Evolutionary conservation across 2,888 invertebrate genomes (phyloP).

Genomic region (Trichogramma dendrolimi): DNA sequence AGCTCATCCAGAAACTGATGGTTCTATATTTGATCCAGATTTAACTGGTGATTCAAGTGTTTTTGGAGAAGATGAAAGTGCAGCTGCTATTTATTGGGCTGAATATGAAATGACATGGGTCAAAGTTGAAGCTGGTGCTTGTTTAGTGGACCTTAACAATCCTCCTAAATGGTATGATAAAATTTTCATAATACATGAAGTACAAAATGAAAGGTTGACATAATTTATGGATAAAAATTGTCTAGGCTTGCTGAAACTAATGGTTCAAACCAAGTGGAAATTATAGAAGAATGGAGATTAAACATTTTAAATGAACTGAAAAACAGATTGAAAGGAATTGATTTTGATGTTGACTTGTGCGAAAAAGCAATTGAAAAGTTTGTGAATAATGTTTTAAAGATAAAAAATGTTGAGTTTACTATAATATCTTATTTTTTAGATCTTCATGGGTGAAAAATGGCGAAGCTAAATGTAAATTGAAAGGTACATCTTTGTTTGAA

Average conservation of each 20-base stretch:
- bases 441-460: constrained; percentile 83
- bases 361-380: constrained; percentile 74
- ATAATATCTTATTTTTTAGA: constrained; percentile 34
- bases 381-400: constrained; percentile 26
- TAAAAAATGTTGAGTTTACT: constrained; percentile 1
- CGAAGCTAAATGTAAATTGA: constrained; percentile 64
- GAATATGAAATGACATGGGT: constrained; percentile 79
- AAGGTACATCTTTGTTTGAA: constrained; percentile 57
- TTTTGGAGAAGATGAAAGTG: constrained; percentile 74
- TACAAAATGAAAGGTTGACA: neutral
- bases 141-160: constrained; percentile 67
- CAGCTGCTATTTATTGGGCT: constrained; percentile 70
- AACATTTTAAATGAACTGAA: constrained; percentile 68
- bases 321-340: constrained; percentile 55
- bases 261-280: constrained; percentile 60
- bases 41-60: constrained; percentile 68
- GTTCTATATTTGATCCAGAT: constrained; percentile 74
- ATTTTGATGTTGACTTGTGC: constrained; percentile 60
- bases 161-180: constrained; percentile 68
- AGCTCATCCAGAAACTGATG: constrained; percentile 81
- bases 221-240: constrained; percentile 10
- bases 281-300: constrained; percentile 71
- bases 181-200: neutral
- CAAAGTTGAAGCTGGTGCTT: constrained; percentile 77
- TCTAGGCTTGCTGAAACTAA: constrained; percentile 56